Conservation (phyloP, 2,113 vertebrate species). For the Neolamprologus variostigma region DNA sequence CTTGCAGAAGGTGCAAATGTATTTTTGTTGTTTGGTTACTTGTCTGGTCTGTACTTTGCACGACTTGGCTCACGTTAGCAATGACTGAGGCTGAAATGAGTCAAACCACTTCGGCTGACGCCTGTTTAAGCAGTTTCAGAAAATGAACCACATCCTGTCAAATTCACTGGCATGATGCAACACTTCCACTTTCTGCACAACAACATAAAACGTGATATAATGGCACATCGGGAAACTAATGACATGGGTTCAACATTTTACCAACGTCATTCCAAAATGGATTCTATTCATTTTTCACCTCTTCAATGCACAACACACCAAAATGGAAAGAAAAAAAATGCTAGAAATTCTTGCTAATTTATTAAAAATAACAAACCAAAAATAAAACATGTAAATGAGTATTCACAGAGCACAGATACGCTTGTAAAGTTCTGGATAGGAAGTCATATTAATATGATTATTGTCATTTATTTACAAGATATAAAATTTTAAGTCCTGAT, state of each 20-base stretch:
- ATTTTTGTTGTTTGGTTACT: not conserved
- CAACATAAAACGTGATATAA: not conserved
- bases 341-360: not conserved
- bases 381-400: not conserved
- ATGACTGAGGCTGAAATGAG: not conserved
- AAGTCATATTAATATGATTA: not conserved
- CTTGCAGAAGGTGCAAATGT: not conserved
- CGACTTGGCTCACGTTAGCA: not conserved
- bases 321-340: not conserved
- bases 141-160: not conserved
- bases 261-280: accelerated
- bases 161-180: not conserved
- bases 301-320: not conserved
- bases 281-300: not conserved
- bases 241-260: not conserved
- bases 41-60: not conserved
- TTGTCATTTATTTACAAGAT: not conserved
- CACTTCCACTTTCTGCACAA: not conserved
- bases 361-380: not conserved
- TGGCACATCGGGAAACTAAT: not conserved
- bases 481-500: not conserved
- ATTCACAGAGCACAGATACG: accelerated
- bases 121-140: not conserved
- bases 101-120: not conserved
- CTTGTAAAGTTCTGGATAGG: not conserved